Conservation (phyloP, 2,888 invertebrate species). For the Linnaemya tessellans region DNA sequence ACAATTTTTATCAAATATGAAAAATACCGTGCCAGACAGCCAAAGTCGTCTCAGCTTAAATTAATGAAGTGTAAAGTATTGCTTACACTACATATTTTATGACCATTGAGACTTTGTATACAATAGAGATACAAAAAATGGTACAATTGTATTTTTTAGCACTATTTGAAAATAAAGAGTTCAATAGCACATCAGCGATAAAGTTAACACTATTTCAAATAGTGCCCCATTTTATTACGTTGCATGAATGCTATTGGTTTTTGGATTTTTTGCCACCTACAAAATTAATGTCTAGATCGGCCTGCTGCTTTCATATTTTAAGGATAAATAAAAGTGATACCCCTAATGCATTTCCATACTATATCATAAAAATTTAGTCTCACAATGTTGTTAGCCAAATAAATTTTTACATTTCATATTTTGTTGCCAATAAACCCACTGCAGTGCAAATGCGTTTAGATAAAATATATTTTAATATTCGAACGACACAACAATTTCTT, state of each 20-base stretch:
- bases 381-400: not conserved
- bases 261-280: too few species aligned
- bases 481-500: not conserved
- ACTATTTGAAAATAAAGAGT: too few species aligned
- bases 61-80: too few species aligned
- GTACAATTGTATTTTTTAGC: too few species aligned
- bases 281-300: too few species aligned
- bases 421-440: constrained; percentile 44
- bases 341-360: not conserved
- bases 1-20: not conserved
- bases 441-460: constrained; percentile 27
- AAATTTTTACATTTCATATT: constrained; percentile 1
- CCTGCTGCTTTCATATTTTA: not conserved
- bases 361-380: not conserved
- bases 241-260: too few species aligned
- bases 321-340: not conserved
- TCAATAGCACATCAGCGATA: not conserved
- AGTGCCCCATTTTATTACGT: too few species aligned
- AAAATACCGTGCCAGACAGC: not conserved
- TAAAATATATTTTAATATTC: constrained; percentile 13
- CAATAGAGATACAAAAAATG: too few species aligned
- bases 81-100: too few species aligned
- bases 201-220: too few species aligned
- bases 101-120: too few species aligned
- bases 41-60: too few species aligned